Percentiles rank a stretch among this genome's conserved stretches.
These are phyloP conservation scores for Alouatta palliata DNA, from an alignment of 2,113 vertebrate species.

Conservation along the genomic window DNA sequence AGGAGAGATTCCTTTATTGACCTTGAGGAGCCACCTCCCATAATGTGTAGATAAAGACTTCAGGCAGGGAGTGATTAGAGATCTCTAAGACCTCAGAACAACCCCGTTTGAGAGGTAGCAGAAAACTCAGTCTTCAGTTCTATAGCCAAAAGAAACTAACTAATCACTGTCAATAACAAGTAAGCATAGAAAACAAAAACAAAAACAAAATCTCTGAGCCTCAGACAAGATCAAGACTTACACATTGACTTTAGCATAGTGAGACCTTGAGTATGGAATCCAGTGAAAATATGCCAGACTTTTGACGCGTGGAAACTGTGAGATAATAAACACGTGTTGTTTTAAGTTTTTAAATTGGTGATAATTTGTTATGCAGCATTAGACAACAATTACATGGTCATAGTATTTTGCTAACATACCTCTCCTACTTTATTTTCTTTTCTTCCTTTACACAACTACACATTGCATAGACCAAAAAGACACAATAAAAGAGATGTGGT, in stretches of 20 bases:
- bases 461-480: not conserved
- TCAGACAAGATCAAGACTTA: not conserved
- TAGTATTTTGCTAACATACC: not conserved
- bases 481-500: not conserved
- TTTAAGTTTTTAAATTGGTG: not conserved
- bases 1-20: accelerated
- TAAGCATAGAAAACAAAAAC: not conserved
- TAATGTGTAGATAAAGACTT: accelerated
- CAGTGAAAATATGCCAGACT: not conserved
- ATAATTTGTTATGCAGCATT: not conserved
- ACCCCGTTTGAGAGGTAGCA: not conserved
- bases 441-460: not conserved
- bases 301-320: not conserved
- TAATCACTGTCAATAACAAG: not conserved
- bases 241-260: not conserved
- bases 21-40: not conserved
- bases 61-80: not conserved
- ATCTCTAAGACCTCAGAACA: not conserved
- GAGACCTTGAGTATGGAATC: not conserved
- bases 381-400: not conserved
- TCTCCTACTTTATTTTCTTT: not conserved
- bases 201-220: not conserved
- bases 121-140: not conserved
- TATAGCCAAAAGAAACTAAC: not conserved
- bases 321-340: not conserved